These are phyloP conservation scores for Dryoscopus gambensis DNA, from an alignment of 2,113 vertebrate genomes.

Conservation along the genomic window DNA sequence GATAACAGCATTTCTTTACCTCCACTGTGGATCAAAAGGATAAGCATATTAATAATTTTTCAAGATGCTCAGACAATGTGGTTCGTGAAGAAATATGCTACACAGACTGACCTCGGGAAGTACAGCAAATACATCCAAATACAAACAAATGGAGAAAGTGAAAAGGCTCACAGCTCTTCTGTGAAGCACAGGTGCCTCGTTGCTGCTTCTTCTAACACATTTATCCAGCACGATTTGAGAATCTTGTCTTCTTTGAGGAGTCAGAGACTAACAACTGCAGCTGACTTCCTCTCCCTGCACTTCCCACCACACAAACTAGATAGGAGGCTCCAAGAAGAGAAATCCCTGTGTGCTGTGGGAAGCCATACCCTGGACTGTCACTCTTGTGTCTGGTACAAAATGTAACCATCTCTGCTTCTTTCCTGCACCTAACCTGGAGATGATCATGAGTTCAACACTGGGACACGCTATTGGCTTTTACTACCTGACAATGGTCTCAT, in stretches of 20 bases:
- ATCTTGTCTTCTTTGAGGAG: neutral
- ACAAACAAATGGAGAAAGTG: neutral
- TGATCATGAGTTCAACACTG: neutral
- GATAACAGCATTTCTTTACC: neutral
- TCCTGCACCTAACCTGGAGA: neutral
- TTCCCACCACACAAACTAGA: neutral
- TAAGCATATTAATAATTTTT: neutral
- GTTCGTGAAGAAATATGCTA: neutral
- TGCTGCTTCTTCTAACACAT: accelerated
- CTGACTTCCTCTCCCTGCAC: neutral
- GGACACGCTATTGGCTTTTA: neutral
- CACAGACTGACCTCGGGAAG: neutral
- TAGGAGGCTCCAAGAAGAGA: neutral
- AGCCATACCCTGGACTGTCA: neutral
- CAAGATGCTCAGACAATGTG: neutral
- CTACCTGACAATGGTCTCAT: neutral
- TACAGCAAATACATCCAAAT: neutral
- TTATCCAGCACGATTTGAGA: neutral
- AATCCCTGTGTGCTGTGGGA: neutral
- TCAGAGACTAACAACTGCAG: neutral
- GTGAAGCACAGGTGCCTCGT: neutral
- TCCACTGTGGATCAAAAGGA: constrained; percentile 31
- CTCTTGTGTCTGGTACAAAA: accelerated
- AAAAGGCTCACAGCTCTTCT: neutral
- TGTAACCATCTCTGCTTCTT: neutral